phyloP scores from a whole-genome alignment of 2,797 vertebrate species.

The Coregonus suidteri region DNA sequence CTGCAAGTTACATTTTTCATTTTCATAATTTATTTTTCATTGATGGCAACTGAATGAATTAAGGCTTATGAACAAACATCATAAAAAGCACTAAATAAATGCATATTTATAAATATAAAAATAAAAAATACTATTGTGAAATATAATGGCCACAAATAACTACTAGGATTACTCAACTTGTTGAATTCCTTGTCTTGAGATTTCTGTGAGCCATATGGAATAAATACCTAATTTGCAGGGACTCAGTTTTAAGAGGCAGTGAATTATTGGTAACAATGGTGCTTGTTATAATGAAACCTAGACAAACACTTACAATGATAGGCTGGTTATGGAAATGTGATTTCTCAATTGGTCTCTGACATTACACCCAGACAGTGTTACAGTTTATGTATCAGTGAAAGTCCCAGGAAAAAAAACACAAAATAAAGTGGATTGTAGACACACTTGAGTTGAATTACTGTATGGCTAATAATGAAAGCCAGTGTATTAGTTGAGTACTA shows the following conservation, averaged over 20 bases:
- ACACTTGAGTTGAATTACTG: not conserved
- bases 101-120: constrained; percentile 77
- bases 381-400: not conserved
- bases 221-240: constrained; percentile 37
- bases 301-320: constrained; percentile 36
- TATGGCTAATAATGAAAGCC: constrained; percentile 22
- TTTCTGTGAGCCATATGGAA: constrained; percentile 43
- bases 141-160: constrained; percentile 68
- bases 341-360: constrained; percentile 12
- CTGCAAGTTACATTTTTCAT: constrained; percentile 48
- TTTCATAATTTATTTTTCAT: constrained; percentile 78
- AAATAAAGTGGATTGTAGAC: not conserved
- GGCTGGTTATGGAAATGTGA: constrained; percentile 32
- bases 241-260: constrained; percentile 19
- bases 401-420: constrained; percentile 19
- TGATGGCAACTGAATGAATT: constrained; percentile 84
- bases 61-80: constrained; percentile 83
- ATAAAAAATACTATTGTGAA: constrained; percentile 73
- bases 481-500: constrained; percentile 8
- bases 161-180: constrained; percentile 47
- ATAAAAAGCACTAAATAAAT: constrained; percentile 85
- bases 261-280: constrained; percentile 21
- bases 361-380: not conserved
- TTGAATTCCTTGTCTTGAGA: not conserved
- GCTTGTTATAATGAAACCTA: constrained; percentile 30